A percentile compares a stretch with the other conserved stretches of the same genome.
These are phyloP conservation scores for Lindbergichthys nudifrons DNA, from an alignment of 2,797 vertebrate species.

Conservation along the genomic window DNA sequence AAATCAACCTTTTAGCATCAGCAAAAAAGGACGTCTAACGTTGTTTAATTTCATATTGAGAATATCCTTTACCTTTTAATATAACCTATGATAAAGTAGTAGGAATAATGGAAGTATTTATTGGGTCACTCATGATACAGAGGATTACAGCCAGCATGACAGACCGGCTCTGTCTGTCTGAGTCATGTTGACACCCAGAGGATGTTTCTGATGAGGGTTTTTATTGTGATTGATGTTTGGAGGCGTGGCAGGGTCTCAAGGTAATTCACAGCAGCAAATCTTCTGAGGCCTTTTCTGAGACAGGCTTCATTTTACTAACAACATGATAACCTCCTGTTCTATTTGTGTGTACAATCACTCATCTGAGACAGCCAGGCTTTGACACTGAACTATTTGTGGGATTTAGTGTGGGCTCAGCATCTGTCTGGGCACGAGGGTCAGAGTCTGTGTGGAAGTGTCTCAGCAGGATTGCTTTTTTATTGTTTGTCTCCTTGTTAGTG, in stretches of 20 bases:
- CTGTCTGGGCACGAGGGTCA: conserved; percentile 43
- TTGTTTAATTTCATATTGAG: not conserved
- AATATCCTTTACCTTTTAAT: not conserved
- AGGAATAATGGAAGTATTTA: not conserved
- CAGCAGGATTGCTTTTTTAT: not conserved
- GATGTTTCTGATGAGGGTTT: conserved; percentile 39
- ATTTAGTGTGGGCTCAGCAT: conserved; percentile 31
- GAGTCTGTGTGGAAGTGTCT: conserved; percentile 33
- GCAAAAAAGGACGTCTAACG: not conserved
- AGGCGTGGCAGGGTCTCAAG: conserved; percentile 41
- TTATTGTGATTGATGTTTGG: conserved; percentile 61
- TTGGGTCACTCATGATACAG: not conserved
- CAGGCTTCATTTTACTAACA: conserved; percentile 55
- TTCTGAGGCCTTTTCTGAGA: conserved; percentile 36
- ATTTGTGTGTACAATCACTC: conserved; percentile 52
- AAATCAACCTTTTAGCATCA: too few relatives aligned
- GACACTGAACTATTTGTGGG: conserved; percentile 49
- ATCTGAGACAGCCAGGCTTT: conserved; percentile 32
- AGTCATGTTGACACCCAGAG: conserved; percentile 45
- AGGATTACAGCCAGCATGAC: not conserved
- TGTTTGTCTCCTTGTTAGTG: conserved; percentile 24
- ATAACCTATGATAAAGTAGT: not conserved
- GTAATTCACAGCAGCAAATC: conserved; percentile 65
- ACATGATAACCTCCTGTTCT: conserved; percentile 51
- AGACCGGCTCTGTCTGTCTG: conserved; percentile 11